Base-by-base conservation (phyloP, 2,888 invertebrate species). In the Campaea margaritaria region DNA sequence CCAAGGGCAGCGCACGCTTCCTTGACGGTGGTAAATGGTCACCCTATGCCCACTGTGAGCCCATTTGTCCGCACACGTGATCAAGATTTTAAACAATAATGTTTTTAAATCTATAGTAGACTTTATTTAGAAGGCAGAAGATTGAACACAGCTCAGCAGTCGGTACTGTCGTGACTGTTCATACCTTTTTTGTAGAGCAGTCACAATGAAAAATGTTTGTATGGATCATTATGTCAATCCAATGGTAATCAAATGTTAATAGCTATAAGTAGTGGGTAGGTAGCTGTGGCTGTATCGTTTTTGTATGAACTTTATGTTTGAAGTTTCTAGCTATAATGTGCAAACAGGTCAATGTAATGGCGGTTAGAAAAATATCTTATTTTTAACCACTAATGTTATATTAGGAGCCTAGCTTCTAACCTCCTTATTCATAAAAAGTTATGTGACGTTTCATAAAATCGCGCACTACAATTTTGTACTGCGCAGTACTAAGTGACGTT, bases 51-150 rank as follows among this genome's bases (percentile, higher is more conserved):
- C 73, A 86, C 89, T 86, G 87, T 58, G 86, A 78, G 65, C 70
- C 70, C 81, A 87, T 89, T 88, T 87, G 83, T 89, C 86, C 84
- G 68, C 84, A 83, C 73, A 64, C 75, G 69, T 77, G 69, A 47
- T 69, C 65, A 72, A 67, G 45, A 38, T 68, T 69, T 44, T 14
- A 13, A 55, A 28, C 28, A 46, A 46, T 43, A 43, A 14, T 14
- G 14, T 13, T 39, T 9, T 16, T 31, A 3, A n/a, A n/a, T n/a
- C n/a, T 13, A 51, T 3, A 47, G 15, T 56, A 11, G 44, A 28
- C 44, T 41, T 38, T 16, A 55, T 12, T 0, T 2, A 0, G 1
- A n/a, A 11, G 7, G 7, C 0, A 21, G 14, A 56, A 34, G 38
- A 31, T 34, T 52, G 14, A 52, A 39, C 34, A 12, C n/a, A n/a